Percentiles rank a stretch among this genome's conserved stretches.
Conservation (phyloP, 2,888 invertebrate genomes). For the Cephus nigrinus region DNA sequence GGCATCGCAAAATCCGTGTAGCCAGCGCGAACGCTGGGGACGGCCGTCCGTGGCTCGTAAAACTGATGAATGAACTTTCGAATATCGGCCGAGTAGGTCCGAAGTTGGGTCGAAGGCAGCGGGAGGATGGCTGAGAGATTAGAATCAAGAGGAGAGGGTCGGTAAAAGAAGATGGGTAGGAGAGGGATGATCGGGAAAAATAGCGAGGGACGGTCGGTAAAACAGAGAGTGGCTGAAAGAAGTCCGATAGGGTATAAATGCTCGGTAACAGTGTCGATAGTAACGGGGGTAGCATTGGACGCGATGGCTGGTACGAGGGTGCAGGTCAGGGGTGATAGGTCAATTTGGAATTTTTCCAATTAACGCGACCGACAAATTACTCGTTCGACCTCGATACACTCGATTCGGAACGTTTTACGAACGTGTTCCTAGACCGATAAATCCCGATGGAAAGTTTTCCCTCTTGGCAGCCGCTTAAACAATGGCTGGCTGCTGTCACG, state of each 20-base stretch:
- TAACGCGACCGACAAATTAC: not conserved
- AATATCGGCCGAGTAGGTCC: constrained; percentile 28
- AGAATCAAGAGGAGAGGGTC: not conserved
- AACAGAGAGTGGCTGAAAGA: not conserved
- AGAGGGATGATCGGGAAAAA: too few species aligned
- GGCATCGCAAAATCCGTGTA: constrained; percentile 56
- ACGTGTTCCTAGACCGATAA: not conserved
- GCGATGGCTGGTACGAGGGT: not conserved
- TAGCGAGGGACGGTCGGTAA: not conserved
- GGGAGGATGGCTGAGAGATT: not conserved
- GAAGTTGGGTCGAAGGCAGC: not conserved
- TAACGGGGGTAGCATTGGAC: not conserved
- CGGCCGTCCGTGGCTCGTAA: constrained; percentile 46
- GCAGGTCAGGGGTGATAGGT: not conserved
- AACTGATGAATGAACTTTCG: constrained; percentile 54
- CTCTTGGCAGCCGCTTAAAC: not conserved
- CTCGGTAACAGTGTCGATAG: not conserved
- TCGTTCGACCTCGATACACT: not conserved
- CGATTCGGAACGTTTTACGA: not conserved
- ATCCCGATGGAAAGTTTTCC: not conserved
- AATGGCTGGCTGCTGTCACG: constrained; percentile 26
- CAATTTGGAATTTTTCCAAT: not conserved
- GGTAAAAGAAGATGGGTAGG: not conserved
- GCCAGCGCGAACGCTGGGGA: constrained; percentile 32
- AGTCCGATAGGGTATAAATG: not conserved